These are phyloP conservation scores for Acrossocheilus wenchowensis DNA, from an alignment of 2,797 vertebrate genomes.

Conservation along the genomic window DNA sequence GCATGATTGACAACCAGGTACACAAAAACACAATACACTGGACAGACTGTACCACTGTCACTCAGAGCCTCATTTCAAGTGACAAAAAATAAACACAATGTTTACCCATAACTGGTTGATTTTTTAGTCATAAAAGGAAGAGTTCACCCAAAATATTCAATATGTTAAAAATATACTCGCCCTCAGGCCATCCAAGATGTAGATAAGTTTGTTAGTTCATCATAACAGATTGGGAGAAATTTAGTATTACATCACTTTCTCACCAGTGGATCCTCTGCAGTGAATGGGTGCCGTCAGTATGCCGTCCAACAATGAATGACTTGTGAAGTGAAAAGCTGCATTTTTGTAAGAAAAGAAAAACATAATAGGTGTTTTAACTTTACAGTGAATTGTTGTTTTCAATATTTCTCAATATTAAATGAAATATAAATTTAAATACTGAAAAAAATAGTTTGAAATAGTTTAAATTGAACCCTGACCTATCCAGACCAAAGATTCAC, in stretches of 20 bases:
- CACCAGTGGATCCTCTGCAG: too few relatives aligned
- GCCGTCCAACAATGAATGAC: too few relatives aligned
- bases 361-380: not conserved
- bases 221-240: too few relatives aligned
- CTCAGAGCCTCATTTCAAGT: not conserved
- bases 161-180: not conserved
- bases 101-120: not conserved
- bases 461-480: not conserved
- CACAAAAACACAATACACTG: not conserved
- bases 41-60: not conserved
- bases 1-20: not conserved
- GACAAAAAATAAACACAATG: not conserved
- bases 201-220: too few relatives aligned
- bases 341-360: too few relatives aligned
- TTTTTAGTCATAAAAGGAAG: not conserved
- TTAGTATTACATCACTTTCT: too few relatives aligned
- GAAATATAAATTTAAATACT: not conserved
- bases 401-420: not conserved
- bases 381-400: not conserved
- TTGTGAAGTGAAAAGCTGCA: too few relatives aligned
- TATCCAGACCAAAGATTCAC: not conserved
- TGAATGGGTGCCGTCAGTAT: too few relatives aligned
- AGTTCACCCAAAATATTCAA: not conserved
- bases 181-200: not conserved
- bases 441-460: not conserved